Evolutionary conservation across 1,140 invertebrate genomes (phyloP), one percentile per base, ranked within the genome.

Genomic region (Penaeus vannamei): DNA sequence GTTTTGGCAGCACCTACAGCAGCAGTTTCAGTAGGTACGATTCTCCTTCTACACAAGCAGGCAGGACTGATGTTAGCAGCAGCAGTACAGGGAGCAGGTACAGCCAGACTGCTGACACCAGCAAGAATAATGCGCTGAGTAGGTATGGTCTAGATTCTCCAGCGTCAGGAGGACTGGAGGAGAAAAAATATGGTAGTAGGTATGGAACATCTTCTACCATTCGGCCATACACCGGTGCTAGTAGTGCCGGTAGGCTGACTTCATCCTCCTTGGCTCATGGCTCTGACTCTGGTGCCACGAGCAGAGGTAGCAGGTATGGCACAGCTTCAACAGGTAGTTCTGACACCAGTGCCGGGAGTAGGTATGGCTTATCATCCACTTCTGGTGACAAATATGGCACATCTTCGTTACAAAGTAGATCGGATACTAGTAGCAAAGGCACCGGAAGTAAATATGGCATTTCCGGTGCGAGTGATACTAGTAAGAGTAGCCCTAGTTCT

Each of bases 11-110:
- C 29, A 42, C 17, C 26, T 79, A 42, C 60, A 85, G 20, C 32
- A 61, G n/a, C 64, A 32, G 14, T 61, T 29, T 23, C 22, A 85
- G 64, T 26, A 85, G 64, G 64, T 85, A 85, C 64, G 29, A 46
- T 14, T 46, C 36, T 23, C 79, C 23, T 23, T n/a, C 23, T 69
- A 42, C 46, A 19, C 29, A n/a, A 60, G 22, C 36, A 59, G 22
- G 12, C 17, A 36, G 17, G 61, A 64, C 36, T 22, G 26, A 69
- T 66, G 46, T 42, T 42, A 76, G 84, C 42, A 85, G 84, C 66
- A 84, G 61, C 83, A 53, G 53, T 53, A 10, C 10, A 10, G 53
- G 53, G 53, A 72, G 64, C 26, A 85, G 66, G 84, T n/a, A 72
- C 36, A 53, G 61, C 66, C 53, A 32, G 19, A n/a, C 32, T 3